These are phyloP conservation scores for Calcarius lapponicus DNA, from an alignment of 2,797 vertebrate genomes.

Conservation along the genomic window DNA sequence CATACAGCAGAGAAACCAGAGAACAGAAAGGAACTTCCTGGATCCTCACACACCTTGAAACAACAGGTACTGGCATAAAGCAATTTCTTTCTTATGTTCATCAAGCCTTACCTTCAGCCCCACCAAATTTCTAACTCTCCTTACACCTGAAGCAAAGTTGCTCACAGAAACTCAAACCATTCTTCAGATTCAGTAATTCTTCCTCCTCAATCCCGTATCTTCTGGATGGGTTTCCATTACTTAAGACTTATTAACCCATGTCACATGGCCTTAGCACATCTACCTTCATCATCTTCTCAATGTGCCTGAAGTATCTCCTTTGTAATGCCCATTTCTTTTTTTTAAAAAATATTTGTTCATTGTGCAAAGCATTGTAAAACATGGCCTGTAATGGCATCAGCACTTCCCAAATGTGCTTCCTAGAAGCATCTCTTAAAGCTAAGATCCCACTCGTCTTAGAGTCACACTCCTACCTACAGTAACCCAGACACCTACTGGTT, in stretches of 20 bases:
- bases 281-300: background rate
- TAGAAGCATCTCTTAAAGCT: background rate
- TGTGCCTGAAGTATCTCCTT: background rate
- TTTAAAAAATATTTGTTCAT: background rate
- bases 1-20: background rate
- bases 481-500: background rate
- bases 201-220: background rate
- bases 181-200: background rate
- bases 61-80: background rate
- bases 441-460: background rate
- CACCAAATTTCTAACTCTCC: background rate
- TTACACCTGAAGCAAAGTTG: background rate
- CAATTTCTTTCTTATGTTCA: background rate
- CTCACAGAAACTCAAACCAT: background rate
- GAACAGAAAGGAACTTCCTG: background rate
- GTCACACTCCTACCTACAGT: background rate
- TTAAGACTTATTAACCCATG: background rate
- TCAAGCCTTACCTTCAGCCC: background rate
- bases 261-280: background rate
- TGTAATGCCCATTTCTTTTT: background rate
- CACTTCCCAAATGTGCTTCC: background rate
- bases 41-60: background rate
- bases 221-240: background rate
- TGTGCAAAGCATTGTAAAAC: background rate
- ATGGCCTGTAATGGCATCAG: background rate